These are phyloP conservation scores for Hylaeus anthracinus DNA, from an alignment of 1,140 invertebrate species.

Conservation along the genomic window DNA sequence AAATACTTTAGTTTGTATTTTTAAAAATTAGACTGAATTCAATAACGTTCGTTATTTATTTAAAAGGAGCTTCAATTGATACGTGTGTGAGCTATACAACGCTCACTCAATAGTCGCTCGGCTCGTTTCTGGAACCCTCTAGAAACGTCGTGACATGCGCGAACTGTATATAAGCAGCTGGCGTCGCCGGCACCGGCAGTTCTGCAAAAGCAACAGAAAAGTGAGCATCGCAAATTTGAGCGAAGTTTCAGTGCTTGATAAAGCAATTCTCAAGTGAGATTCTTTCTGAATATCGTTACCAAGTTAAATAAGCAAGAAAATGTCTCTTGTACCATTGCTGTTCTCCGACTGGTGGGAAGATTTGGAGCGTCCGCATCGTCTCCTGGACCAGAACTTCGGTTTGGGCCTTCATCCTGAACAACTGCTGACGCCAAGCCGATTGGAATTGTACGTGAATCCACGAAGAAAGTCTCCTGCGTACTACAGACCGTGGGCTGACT, in stretches of 20 bases:
- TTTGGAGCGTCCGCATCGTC: slow-evolving; percentile 63
- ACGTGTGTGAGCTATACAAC: neutral
- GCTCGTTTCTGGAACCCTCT: slow-evolving; percentile 26
- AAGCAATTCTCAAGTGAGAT: neutral
- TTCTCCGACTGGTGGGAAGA: slow-evolving; percentile 80
- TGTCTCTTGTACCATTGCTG: slow-evolving; percentile 78
- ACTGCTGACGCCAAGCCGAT: slow-evolving; percentile 9
- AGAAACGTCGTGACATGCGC: slow-evolving; percentile 13
- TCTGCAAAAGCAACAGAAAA: neutral
- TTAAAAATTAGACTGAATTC: no score
- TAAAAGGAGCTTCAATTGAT: neutral
- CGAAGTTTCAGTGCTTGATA: neutral
- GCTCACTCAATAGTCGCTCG: neutral
- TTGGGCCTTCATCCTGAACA: slow-evolving; percentile 52
- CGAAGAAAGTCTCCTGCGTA: slow-evolving; percentile 60
- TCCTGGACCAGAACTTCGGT: slow-evolving; percentile 72
- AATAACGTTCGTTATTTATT: no score
- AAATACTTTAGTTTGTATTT: no score
- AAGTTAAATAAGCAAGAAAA: slow-evolving; percentile 49
- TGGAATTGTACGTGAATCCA: slow-evolving; percentile 21
- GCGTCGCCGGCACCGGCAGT: neutral
- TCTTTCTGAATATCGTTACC: neutral
- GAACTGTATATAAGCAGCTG: slow-evolving; percentile 2
- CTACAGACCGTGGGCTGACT: slow-evolving; percentile 68
- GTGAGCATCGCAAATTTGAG: neutral